Base-by-base conservation (phyloP, 2,113 vertebrate genomes). In the Cathartes aura region DNA sequence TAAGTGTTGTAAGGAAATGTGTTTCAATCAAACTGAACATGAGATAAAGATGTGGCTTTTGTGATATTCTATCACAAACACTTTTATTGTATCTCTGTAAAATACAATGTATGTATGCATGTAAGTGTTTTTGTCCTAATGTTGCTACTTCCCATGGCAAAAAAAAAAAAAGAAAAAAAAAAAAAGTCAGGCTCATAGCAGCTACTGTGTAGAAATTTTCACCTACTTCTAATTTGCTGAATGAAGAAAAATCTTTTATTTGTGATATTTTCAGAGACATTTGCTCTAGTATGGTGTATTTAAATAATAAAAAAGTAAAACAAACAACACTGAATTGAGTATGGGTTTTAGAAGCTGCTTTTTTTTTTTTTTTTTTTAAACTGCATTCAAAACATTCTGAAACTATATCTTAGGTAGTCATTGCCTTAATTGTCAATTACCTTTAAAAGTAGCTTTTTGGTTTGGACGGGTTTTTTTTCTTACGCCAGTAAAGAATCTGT, bases 201-300 rank as follows among this genome's bases (percentile, higher is more conserved):
- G 98, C 98, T 99, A 98, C 99, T 98, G 99, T 99, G 99, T 99
- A 99, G 99, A 99, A 98, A 99, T 98, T 98, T 98, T 98, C 99
- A 99, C 98, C 98, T 97, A 99, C 99, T 99, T 99, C 99, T 99
- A 99, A 99, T 99, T 98, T 99, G 99, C 99, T 99, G 99, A 99
- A 99, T 99, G 99, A 99, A 99, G 99, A 99, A 99, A 99, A 99
- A 99, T 99, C 99, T 99, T 99, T 99, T 99, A 99, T 99, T 99
- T 99, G 99, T 99, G 99, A 99, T 99, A 99, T 99, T 99, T 99
- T 99, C 99, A 99, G 99, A 99, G 99, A 99, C 99, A 99, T 99
- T 99, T 99, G 99, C 99, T 99, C 99, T 99, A 99, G 99, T 99
- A 99, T 99, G 99, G 99, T 99, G 99, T 99, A 99, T 99, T 99